phyloP scores from a whole-genome alignment of 2,888 invertebrate genomes.

The Hypolimnas misippus region DNA sequence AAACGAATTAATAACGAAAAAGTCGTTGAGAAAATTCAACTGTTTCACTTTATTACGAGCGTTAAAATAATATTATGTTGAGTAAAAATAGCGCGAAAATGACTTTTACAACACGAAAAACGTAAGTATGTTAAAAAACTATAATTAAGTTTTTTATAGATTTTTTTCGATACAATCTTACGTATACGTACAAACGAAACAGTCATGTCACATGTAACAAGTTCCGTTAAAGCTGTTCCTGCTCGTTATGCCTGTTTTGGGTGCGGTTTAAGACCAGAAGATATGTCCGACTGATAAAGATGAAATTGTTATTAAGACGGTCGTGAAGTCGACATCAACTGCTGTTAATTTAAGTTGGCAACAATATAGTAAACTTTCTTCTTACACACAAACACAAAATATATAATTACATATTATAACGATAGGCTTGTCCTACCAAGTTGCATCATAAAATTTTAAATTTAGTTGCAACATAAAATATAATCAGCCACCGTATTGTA shows the following conservation, averaged over 20 bases:
- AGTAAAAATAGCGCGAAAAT: no score
- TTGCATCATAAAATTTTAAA: no score
- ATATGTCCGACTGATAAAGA: neutral
- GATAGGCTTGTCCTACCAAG: no score
- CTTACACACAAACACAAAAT: neutral
- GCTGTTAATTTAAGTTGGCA: neutral
- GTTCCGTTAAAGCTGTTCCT: conserved; percentile 34
- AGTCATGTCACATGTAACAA: conserved; percentile 17
- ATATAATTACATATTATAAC: no score
- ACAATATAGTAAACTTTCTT: no score
- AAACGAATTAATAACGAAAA: no score
- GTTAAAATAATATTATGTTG: no score
- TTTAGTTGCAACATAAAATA: neutral
- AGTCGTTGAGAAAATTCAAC: no score
- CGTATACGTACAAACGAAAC: neutral
- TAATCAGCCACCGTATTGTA: neutral
- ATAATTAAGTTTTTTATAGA: no score
- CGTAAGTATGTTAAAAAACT: no score
- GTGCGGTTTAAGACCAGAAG: conserved; percentile 14
- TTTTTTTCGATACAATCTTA: conserved; percentile 12
- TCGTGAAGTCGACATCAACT: neutral
- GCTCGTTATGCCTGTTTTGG: conserved; percentile 21
- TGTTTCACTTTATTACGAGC: no score
- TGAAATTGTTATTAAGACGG: neutral
- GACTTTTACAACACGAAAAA: no score